These are phyloP conservation scores for Tenodera sinensis DNA, from an alignment of 2,888 invertebrate genomes.

Conservation along the genomic window DNA sequence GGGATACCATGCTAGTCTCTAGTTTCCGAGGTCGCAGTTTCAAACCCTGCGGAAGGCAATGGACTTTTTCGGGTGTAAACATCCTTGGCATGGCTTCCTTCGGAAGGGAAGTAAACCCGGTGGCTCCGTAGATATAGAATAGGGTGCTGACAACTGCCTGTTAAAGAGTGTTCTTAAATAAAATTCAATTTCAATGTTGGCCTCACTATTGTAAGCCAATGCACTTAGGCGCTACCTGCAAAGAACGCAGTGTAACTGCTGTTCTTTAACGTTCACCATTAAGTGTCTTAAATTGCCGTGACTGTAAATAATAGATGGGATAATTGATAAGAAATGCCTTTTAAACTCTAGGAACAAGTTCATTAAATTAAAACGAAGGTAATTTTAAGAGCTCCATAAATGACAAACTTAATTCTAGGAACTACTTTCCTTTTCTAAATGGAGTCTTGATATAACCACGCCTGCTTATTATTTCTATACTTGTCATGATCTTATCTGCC, in stretches of 20 bases:
- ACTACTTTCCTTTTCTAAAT: background rate
- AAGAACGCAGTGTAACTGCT: background rate
- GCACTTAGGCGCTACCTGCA: background rate
- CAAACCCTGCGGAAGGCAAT: no score
- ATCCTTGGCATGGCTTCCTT: no score
- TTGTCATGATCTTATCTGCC: background rate
- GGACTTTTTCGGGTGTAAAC: no score
- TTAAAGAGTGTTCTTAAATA: no score
- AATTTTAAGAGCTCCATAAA: background rate
- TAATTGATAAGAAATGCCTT: background rate
- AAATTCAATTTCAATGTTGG: no score
- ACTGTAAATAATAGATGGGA: background rate
- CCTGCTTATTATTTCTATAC: background rate
- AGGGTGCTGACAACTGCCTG: no score
- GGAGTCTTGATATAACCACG: background rate
- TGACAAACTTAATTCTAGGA: background rate
- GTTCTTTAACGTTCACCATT: background rate
- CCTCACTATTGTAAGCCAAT: no score
- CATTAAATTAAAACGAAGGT: background rate
- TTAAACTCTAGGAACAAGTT: background rate
- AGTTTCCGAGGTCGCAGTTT: no score
- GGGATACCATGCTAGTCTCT: no score
- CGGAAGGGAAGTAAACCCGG: no score
- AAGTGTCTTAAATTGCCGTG: background rate
- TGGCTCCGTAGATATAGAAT: no score